Evolutionary conservation across 2,113 vertebrate genomes (phyloP), one percentile per base, ranked within the genome.

Genomic region (Scomber scombrus): DNA sequence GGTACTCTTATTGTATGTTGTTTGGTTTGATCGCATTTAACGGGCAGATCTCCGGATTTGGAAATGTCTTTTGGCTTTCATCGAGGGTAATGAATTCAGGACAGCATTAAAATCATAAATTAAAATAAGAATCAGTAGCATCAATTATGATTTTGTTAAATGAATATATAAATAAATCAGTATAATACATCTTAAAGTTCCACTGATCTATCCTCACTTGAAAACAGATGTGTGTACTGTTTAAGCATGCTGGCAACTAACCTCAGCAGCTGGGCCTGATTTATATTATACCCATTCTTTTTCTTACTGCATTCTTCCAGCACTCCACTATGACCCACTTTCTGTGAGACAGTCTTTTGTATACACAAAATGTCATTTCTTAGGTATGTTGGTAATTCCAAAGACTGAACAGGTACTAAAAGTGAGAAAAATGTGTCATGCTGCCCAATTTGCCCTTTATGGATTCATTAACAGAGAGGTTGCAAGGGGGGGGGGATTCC

Each of bases 231-330:
- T 66, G 40, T 50, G 45, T 43, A 0, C 51, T 61, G 23, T 26
- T n/a, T 63, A 62, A 65, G 43, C 72, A 72, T 63, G 58, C 54
- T 68, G 64, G 61, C 51, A 0, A 11, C 46, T 6, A 14, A 49
- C 15, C 54, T 46, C 54, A 69, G 65, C 81, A 85, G 66, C 82
- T 83, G 82, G 58, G 23, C 14, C 29, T 77, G 23, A 64, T 87
- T 81, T 80, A 16, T 18, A 63, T 11, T n/a, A 45, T 11, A 61
- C 31, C 13, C 18, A 7, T 31, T 40, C 31, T 75, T 46, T 63
- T 55, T 21, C 19, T 62, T 15, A 43, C 46, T 29, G 40, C 34
- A 55, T 51, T 71, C 40, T 69, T 68, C 52, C 13, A 75, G 47
- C 29, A 15, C 12, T 57, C 31, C 47, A 71, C 71, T 21, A 40